Percentiles rank a stretch among this genome's conserved stretches.
These are phyloP conservation scores for Schrankia costaestrigalis DNA, from an alignment of 2,888 invertebrate species.

Conservation along the genomic window DNA sequence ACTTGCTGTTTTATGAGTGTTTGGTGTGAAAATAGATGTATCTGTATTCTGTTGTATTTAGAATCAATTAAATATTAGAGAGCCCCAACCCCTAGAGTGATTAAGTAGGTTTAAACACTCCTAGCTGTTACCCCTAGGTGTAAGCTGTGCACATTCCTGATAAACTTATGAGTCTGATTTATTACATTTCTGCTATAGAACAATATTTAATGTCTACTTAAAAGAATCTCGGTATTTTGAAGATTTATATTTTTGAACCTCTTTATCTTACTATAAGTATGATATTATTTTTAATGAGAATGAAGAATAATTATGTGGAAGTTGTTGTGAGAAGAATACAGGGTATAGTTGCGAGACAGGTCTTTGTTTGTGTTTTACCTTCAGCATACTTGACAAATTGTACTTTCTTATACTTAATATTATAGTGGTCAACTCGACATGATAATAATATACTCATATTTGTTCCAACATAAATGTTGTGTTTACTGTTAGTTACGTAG, in stretches of 20 bases:
- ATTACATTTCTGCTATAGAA: slow-evolving; percentile 74
- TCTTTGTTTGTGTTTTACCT: slow-evolving; percentile 32
- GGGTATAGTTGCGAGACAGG: slow-evolving; percentile 64
- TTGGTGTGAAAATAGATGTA: slow-evolving; percentile 50
- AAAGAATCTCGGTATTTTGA: slow-evolving; percentile 75
- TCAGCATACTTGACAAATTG: slow-evolving; percentile 45
- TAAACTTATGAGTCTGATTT: slow-evolving; percentile 72
- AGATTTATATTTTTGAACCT: slow-evolving; percentile 77
- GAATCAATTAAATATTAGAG: slow-evolving; percentile 47
- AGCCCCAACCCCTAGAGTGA: slow-evolving; percentile 48
- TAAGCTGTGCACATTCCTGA: slow-evolving; percentile 78
- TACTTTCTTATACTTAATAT: slow-evolving; percentile 40
- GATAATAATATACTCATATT: slow-evolving; percentile 27
- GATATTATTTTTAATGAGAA: slow-evolving; percentile 60
- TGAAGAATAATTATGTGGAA: slow-evolving; percentile 42
- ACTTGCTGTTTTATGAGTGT: slow-evolving; percentile 57
- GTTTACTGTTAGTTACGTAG: slow-evolving; percentile 59
- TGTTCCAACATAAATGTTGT: slow-evolving; percentile 63
- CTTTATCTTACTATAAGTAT: slow-evolving; percentile 70
- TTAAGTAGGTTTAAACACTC: slow-evolving; percentile 60
- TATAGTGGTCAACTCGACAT: slow-evolving; percentile 25
- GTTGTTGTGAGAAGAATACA: slow-evolving; percentile 70
- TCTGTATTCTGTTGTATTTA: slow-evolving; percentile 53
- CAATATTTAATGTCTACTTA: slow-evolving; percentile 62
- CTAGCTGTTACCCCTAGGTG: slow-evolving; percentile 55